Percentiles rank a stretch among this genome's conserved stretches.
Conservation (phyloP, 2,797 vertebrate genomes). For the Xyrichtys novacula region DNA sequence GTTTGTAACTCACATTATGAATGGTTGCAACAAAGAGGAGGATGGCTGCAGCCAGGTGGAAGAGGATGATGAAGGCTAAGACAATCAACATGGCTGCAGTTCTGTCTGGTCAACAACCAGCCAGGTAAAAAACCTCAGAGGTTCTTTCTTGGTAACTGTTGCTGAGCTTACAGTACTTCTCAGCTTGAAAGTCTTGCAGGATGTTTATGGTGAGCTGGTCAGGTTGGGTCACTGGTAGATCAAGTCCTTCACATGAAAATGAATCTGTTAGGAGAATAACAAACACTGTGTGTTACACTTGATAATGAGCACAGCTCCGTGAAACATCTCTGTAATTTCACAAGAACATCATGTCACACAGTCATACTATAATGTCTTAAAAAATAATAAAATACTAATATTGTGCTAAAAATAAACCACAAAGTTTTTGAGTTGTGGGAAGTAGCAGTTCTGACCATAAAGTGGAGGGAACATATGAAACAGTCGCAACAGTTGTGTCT, state of each 20-base stretch:
- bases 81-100: slow-evolving; percentile 92
- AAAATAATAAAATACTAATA: too few relatives aligned
- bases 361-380: too few relatives aligned
- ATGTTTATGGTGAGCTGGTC: slow-evolving; percentile 12
- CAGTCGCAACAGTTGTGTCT: too few relatives aligned
- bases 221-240: slow-evolving; percentile 25
- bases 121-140: background rate
- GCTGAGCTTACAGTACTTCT: background rate
- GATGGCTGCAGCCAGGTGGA: slow-evolving; percentile 90
- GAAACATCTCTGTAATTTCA: too few relatives aligned
- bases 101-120: slow-evolving; percentile 17
- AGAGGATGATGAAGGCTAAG: slow-evolving; percentile 93
- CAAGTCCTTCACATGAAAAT: slow-evolving; percentile 25
- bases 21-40: slow-evolving; percentile 93
- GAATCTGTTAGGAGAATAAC: slow-evolving; percentile 30
- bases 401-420: too few relatives aligned
- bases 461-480: too few relatives aligned
- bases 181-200: background rate
- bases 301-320: too few relatives aligned
- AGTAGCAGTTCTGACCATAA: too few relatives aligned
- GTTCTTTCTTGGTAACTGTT: background rate
- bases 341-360: too few relatives aligned
- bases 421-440: too few relatives aligned
- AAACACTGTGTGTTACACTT: too few relatives aligned
- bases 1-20: slow-evolving; percentile 89